Percentiles rank a stretch among this genome's conserved stretches.
Evolutionary conservation across 2,113 vertebrate species (phyloP).

Genomic region (Saccopteryx leptura): DNA sequence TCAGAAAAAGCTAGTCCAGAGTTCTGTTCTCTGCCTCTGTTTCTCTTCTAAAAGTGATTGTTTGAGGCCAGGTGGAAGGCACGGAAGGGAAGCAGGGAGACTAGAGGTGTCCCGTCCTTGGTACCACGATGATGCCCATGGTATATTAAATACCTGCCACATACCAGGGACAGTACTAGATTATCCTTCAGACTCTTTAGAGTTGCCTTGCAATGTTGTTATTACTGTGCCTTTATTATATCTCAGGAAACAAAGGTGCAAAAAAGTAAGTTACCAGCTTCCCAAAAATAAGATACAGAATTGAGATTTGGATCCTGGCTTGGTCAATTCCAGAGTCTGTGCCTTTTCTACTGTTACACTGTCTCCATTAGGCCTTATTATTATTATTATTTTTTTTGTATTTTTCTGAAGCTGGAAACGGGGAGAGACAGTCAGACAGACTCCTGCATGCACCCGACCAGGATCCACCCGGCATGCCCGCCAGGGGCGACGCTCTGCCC

Average conservation of each 20-base stretch:
- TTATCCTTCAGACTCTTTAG: neutral
- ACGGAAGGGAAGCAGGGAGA: neutral
- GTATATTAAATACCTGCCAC: neutral
- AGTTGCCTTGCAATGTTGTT: neutral
- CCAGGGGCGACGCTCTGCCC: no score
- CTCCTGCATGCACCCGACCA: no score
- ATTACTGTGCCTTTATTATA: neutral
- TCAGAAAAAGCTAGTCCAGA: neutral
- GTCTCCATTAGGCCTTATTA: neutral
- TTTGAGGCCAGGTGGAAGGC: neutral
- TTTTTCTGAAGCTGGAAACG: no score
- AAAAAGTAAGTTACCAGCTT: neutral
- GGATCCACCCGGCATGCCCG: no score
- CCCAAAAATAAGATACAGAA: neutral
- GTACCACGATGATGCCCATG: accelerated
- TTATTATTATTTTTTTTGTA: no score
- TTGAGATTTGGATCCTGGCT: neutral
- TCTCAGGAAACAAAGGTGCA: neutral
- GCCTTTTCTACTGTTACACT: neutral
- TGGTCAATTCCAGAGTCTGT: neutral
- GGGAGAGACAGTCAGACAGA: no score
- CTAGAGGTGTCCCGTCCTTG: neutral
- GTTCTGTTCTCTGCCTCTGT: neutral
- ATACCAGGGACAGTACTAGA: neutral
- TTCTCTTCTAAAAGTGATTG: neutral